A percentile compares a stretch with the other conserved stretches of the same genome.
These are phyloP conservation scores for Elegia similella DNA, from an alignment of 2,888 invertebrate species.

Conservation along the genomic window DNA sequence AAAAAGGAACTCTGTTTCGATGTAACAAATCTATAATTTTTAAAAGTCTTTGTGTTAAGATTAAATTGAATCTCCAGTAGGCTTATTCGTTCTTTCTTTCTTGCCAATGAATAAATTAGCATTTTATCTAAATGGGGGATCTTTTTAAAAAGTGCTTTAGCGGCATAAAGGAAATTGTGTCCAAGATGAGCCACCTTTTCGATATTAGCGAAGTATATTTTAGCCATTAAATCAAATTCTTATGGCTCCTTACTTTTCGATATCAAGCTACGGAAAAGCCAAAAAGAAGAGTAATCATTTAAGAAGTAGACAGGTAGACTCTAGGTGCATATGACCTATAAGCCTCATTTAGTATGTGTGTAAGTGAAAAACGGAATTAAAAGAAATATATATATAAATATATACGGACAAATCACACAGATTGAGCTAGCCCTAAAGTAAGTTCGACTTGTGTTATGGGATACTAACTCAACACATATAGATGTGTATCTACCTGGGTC, in stretches of 20 bases:
- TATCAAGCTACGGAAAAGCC: no score
- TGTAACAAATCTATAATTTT: background rate
- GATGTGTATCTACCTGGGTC: no score
- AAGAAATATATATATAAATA: no score
- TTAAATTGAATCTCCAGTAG: slow-evolving; percentile 65
- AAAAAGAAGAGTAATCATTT: no score
- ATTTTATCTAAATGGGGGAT: slow-evolving; percentile 73
- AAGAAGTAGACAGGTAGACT: no score
- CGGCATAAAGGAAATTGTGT: slow-evolving; percentile 51
- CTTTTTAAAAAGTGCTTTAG: slow-evolving; percentile 70
- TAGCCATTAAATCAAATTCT: slow-evolving; percentile 7
- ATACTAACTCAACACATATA: no score
- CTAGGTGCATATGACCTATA: no score
- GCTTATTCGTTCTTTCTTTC: slow-evolving; percentile 61
- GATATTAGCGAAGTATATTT: slow-evolving; percentile 33
- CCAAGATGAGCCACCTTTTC: slow-evolving; percentile 36
- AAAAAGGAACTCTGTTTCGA: background rate
- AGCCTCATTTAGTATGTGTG: no score
- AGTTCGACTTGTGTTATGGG: no score
- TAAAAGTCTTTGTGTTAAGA: slow-evolving; percentile 36
- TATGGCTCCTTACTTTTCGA: background rate
- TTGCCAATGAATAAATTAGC: slow-evolving; percentile 78
- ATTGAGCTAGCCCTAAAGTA: no score
- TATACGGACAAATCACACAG: no score
- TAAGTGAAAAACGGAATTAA: no score